These are phyloP conservation scores for Atherinomorus stipes DNA, from an alignment of 2,113 vertebrate species.

Conservation along the genomic window DNA sequence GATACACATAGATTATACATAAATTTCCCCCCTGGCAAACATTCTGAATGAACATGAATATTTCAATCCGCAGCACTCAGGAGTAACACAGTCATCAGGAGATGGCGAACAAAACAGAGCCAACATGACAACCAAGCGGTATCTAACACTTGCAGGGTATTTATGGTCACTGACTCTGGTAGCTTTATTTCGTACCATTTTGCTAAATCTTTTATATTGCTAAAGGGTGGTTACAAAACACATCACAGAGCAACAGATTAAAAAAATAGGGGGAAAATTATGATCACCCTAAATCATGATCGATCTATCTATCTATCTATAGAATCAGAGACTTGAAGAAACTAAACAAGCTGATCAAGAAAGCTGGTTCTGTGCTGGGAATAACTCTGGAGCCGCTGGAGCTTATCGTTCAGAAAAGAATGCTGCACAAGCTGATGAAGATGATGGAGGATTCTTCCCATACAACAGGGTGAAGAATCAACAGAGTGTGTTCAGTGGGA, in stretches of 20 bases:
- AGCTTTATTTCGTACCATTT: neutral
- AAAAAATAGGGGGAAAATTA: neutral
- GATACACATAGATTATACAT: constrained; percentile 22
- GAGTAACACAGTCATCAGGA: constrained; percentile 1
- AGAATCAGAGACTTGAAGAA: too few species aligned
- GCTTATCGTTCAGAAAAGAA: too few species aligned
- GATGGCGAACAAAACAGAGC: neutral
- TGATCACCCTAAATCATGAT: neutral
- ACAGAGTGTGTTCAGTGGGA: too few species aligned
- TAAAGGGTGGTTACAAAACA: neutral
- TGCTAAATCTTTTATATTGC: neutral
- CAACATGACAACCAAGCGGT: neutral
- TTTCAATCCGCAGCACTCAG: constrained; percentile 20
- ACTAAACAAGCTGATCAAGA: too few species aligned
- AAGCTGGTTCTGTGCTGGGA: too few species aligned
- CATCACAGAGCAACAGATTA: neutral
- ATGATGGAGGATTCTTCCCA: too few species aligned
- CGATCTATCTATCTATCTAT: too few species aligned
- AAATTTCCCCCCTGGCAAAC: constrained; percentile 4
- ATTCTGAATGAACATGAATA: constrained; percentile 20
- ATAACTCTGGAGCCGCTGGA: too few species aligned
- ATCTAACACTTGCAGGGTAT: neutral
- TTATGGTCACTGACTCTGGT: neutral
- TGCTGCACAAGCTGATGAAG: too few species aligned
- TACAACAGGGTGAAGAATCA: too few species aligned